phyloP scores from a whole-genome alignment of 2,113 vertebrate genomes.

The Poecile atricapillus region DNA sequence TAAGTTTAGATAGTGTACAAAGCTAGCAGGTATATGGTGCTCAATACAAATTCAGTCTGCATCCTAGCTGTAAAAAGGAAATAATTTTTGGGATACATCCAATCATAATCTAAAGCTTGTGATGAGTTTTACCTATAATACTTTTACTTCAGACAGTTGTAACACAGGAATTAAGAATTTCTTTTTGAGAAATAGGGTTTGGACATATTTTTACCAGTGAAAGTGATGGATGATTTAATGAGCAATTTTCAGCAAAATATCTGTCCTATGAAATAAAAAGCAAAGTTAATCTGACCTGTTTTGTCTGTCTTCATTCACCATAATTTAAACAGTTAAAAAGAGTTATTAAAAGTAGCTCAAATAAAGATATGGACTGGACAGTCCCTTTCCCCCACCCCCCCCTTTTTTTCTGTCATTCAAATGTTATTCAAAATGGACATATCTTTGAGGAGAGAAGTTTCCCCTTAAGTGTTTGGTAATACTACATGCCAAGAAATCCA shows the following conservation, averaged over 20 bases:
- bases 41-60: background rate
- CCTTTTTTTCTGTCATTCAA: background rate
- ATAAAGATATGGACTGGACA: background rate
- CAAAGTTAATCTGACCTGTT: background rate
- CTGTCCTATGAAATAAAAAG: background rate
- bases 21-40: background rate
- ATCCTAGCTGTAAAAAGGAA: background rate
- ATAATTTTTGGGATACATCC: background rate
- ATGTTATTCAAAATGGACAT: background rate
- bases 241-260: background rate
- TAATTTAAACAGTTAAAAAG: background rate
- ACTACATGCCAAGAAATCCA: background rate
- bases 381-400: rapidly evolving
- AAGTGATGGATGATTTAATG: background rate
- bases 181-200: background rate
- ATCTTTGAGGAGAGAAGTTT: background rate
- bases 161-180: background rate
- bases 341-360: background rate
- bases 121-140: background rate
- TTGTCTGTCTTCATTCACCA: background rate
- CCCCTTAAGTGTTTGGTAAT: background rate
- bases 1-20: background rate
- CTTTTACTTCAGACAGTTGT: background rate
- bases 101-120: background rate
- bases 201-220: background rate